Evolutionary conservation across 2,113 vertebrate species (phyloP).

Genomic region (Cyanoliseus patagonus): DNA sequence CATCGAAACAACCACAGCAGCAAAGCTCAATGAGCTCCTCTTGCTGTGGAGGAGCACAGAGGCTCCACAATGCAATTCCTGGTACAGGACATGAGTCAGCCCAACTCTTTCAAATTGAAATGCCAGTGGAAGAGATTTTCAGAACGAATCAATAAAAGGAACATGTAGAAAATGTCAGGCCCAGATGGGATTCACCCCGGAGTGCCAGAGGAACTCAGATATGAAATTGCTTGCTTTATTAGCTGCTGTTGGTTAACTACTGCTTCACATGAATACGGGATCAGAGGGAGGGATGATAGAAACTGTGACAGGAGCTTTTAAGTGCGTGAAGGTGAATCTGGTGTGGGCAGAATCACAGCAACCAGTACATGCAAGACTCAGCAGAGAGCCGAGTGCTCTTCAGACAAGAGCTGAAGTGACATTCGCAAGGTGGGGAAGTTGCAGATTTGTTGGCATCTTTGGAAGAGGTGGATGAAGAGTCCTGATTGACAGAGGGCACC

Average conservation of each 20-base stretch:
- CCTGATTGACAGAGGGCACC: background rate
- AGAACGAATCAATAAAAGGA: slow-evolving; percentile 66
- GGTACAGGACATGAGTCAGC: slow-evolving; percentile 54
- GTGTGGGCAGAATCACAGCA: background rate
- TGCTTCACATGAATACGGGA: background rate
- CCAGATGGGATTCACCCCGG: slow-evolving; percentile 59
- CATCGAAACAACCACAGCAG: background rate
- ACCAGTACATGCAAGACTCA: background rate
- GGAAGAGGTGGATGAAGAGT: background rate
- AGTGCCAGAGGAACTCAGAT: slow-evolving; percentile 55
- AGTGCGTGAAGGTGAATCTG: background rate
- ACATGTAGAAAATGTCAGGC: slow-evolving; percentile 62
- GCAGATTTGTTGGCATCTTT: background rate
- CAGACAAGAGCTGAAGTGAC: background rate
- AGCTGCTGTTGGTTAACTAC: slow-evolving; percentile 59
- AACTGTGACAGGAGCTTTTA: background rate
- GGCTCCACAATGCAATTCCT: slow-evolving; percentile 14
- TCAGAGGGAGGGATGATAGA: background rate
- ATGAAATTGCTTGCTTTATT: slow-evolving; percentile 65
- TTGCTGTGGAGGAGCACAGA: background rate
- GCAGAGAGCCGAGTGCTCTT: background rate
- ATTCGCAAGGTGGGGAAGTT: background rate
- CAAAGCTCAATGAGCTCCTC: background rate
- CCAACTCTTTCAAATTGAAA: slow-evolving; percentile 58
- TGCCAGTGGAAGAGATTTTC: slow-evolving; percentile 49